These are phyloP conservation scores for Aleiodes testaceus DNA, from an alignment of 2,888 invertebrate species.

Conservation along the genomic window DNA sequence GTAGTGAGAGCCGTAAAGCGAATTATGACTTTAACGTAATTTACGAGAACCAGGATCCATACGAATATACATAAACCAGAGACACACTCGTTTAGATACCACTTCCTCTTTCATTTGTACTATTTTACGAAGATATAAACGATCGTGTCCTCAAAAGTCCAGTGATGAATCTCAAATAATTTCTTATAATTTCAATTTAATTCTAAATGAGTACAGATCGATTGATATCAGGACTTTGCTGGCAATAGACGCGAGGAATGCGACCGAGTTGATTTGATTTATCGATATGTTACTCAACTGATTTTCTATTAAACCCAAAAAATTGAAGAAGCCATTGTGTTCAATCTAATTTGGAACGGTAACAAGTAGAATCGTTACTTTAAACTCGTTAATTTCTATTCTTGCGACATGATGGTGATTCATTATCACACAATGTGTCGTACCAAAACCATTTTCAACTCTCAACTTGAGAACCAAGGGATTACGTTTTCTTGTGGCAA, in stretches of 20 bases:
- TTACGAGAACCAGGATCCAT: constrained; percentile 47
- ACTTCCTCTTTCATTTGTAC: constrained; percentile 3
- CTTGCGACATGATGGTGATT: constrained; percentile 33
- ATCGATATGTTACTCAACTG: neutral
- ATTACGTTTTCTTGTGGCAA: constrained; percentile 15
- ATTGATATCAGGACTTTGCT: too few species aligned
- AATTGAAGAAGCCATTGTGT: neutral
- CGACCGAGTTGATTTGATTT: neutral
- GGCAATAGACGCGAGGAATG: neutral
- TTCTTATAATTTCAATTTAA: too few species aligned
- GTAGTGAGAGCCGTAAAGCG: constrained; percentile 55
- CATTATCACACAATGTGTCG: constrained; percentile 29
- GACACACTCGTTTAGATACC: constrained; percentile 28
- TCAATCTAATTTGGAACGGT: constrained; percentile 20
- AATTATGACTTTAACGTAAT: constrained; percentile 58
- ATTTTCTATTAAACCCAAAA: neutral
- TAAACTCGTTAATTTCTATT: constrained; percentile 30
- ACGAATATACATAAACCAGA: constrained; percentile 22
- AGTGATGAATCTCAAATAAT: too few species aligned
- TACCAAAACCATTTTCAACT: constrained; percentile 22
- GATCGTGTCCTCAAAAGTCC: constrained; percentile 10
- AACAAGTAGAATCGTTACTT: constrained; percentile 23
- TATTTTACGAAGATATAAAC: constrained; percentile 6
- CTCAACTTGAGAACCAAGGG: constrained; percentile 23
- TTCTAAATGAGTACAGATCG: too few species aligned